These are phyloP conservation scores for Denticeps clupeoides DNA, from an alignment of 2,797 vertebrate species.

Conservation along the genomic window DNA sequence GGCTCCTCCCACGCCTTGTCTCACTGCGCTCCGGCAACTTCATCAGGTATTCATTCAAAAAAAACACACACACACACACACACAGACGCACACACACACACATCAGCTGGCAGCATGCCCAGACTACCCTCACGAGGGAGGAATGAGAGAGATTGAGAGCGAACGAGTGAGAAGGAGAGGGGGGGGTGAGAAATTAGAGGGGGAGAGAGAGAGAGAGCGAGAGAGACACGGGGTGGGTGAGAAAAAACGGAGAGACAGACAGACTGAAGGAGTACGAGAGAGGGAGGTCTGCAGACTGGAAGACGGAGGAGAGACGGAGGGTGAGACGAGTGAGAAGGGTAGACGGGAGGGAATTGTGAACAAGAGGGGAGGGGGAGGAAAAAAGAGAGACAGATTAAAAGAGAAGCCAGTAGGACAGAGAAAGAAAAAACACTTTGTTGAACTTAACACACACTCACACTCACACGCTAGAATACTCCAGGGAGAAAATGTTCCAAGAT, in stretches of 20 bases:
- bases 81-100: constrained; percentile 21
- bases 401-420: not conserved
- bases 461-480: not conserved
- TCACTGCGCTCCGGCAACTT: constrained; percentile 61
- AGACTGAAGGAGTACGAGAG: constrained; percentile 31
- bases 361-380: constrained; percentile 26
- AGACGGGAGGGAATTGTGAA: constrained; percentile 20
- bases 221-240: not conserved
- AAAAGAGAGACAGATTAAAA: constrained; percentile 8
- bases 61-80: constrained; percentile 34
- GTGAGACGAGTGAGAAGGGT: constrained; percentile 28
- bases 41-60: constrained; percentile 88
- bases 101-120: constrained; percentile 60
- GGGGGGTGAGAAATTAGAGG: constrained; percentile 18
- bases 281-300: constrained; percentile 33
- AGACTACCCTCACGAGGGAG: constrained; percentile 46
- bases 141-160: constrained; percentile 33
- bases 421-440: no score
- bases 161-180: constrained; percentile 15
- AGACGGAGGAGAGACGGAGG: constrained; percentile 4
- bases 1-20: constrained; percentile 47
- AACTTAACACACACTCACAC: not conserved
- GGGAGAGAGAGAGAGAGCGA: constrained; percentile 3
- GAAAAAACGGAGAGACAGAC: constrained; percentile 21
- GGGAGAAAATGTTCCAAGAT: constrained; percentile 12